Evolutionary conservation across 2,797 vertebrate genomes (phyloP).

Genomic region (Centropyge bicolor): DNA sequence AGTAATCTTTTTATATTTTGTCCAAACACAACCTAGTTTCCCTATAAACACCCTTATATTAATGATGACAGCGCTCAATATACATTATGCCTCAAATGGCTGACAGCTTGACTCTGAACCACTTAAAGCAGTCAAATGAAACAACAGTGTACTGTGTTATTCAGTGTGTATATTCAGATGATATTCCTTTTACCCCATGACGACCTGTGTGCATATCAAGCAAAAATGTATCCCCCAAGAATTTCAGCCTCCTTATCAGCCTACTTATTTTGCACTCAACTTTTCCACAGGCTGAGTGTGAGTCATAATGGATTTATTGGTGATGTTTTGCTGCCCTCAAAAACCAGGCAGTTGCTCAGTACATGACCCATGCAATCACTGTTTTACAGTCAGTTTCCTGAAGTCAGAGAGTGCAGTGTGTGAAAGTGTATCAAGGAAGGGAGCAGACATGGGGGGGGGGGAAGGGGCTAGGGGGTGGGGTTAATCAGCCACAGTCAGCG

Average conservation of each 20-base stretch:
- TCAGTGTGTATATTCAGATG: not conserved
- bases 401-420: slow-evolving; percentile 16
- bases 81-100: too few species aligned
- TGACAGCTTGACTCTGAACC: not conserved
- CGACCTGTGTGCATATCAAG: too few species aligned
- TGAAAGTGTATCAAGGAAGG: slow-evolving; percentile 18
- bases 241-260: not conserved
- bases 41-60: not conserved
- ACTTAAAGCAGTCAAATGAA: not conserved
- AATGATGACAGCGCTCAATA: too few species aligned
- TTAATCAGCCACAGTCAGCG: slow-evolving; percentile 39
- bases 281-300: not conserved
- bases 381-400: slow-evolving; percentile 37
- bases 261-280: not conserved
- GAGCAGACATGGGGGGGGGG: not conserved
- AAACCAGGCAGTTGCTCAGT: slow-evolving; percentile 15
- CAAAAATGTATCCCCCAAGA: not conserved
- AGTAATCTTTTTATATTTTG: not conserved
- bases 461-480: not conserved
- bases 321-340: slow-evolving; percentile 13
- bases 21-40: not conserved
- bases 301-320: slow-evolving; percentile 18
- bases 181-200: not conserved
- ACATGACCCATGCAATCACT: slow-evolving; percentile 31
- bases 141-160: not conserved